These are phyloP conservation scores for Basileuterus tristriatus DNA, from an alignment of 2,797 vertebrate genomes.

Conservation along the genomic window DNA sequence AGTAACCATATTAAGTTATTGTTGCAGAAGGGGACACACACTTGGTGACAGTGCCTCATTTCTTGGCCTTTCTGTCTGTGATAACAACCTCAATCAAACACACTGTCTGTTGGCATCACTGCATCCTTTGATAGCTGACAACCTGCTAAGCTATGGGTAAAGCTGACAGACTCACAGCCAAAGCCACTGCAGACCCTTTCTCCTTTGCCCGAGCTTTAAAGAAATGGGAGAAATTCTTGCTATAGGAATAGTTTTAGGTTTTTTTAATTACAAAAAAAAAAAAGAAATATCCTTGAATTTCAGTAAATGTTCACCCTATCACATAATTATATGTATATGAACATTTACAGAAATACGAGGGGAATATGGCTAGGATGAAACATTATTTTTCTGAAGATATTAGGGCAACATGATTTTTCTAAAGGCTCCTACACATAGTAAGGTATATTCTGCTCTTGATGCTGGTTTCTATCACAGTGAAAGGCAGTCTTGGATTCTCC, in stretches of 20 bases:
- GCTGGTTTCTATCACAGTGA: neutral
- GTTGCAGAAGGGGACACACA: neutral
- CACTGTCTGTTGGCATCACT: neutral
- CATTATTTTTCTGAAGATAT: neutral
- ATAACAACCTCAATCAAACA: neutral
- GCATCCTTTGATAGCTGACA: neutral
- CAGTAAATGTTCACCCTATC: neutral
- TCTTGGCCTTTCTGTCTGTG: neutral
- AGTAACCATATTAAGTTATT: neutral
- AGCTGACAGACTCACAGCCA: neutral
- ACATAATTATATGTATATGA: neutral
- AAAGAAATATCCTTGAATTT: neutral
- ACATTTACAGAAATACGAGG: neutral
- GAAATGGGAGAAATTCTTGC: neutral
- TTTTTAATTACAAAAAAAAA: neutral
- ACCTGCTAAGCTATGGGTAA: neutral
- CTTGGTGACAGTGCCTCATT: neutral
- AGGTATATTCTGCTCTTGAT: neutral
- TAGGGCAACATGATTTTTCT: neutral
- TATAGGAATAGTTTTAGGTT: rapidly evolving
- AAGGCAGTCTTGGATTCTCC: neutral
- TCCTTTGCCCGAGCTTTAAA: neutral
- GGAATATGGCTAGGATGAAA: neutral
- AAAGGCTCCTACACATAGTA: neutral
- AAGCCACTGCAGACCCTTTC: neutral